Conservation (phyloP, 2,888 invertebrate species). For the Charanyca ferruginea region DNA sequence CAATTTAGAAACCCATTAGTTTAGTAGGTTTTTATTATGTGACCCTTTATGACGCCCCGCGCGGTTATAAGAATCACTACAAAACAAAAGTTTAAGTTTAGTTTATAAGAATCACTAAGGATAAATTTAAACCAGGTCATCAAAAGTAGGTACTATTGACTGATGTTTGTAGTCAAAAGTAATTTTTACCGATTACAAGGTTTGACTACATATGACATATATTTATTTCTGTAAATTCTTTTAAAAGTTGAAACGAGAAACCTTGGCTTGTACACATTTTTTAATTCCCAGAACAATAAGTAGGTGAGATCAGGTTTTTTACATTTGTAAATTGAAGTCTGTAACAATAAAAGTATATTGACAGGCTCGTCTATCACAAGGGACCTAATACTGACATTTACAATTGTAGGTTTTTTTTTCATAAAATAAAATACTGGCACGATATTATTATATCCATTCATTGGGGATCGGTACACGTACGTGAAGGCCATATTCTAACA, state of each 20-base stretch:
- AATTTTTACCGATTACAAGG: too few relatives aligned
- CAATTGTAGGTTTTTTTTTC: constrained; percentile 25
- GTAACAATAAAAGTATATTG: constrained; percentile 18
- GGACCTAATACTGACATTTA: constrained; percentile 40
- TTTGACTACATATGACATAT: too few relatives aligned
- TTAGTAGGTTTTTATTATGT: too few relatives aligned
- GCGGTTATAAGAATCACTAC: too few relatives aligned
- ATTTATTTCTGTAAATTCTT: too few relatives aligned
- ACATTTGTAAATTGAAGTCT: constrained; percentile 26
- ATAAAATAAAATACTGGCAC: constrained; percentile 46
- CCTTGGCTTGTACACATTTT: constrained; percentile 2
- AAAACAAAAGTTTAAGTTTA: too few relatives aligned
- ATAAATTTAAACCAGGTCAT: too few relatives aligned
- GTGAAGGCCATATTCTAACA: constrained; percentile 21
- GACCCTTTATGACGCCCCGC: too few relatives aligned
- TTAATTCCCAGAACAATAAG: constrained; percentile 22
- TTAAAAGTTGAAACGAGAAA: not conserved
- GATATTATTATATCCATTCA: constrained; percentile 34
- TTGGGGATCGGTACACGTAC: constrained; percentile 25
- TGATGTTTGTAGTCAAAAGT: too few relatives aligned
- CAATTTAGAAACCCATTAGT: too few relatives aligned
- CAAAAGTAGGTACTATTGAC: too few relatives aligned
- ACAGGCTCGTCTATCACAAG: constrained; percentile 32
- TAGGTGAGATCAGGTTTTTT: constrained; percentile 1
- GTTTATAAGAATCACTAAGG: too few relatives aligned